phyloP scores from a whole-genome alignment of 2,797 vertebrate species.

The Spondyliosoma cantharus region DNA sequence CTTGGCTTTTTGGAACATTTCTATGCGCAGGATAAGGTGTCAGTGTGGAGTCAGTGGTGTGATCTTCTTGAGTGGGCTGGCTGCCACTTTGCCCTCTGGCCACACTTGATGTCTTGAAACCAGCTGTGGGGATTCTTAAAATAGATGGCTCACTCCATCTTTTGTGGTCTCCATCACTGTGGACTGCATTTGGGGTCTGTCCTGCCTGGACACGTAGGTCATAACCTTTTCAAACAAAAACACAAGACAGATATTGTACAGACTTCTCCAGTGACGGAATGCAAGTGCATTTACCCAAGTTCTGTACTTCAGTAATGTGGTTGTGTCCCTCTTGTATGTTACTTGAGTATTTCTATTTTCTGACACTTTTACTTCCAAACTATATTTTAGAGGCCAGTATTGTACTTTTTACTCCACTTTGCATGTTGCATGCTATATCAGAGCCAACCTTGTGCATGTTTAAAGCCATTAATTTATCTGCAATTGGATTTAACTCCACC shows the following conservation, averaged over 20 bases:
- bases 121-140: background rate
- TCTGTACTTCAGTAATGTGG: too few relatives aligned
- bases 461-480: too few relatives aligned
- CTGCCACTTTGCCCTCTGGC: background rate
- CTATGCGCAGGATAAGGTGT: background rate
- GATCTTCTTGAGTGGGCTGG: background rate
- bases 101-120: slow-evolving; percentile 3
- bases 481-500: too few relatives aligned
- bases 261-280: too few relatives aligned
- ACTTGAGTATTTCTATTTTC: too few relatives aligned
- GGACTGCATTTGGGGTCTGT: background rate
- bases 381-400: too few relatives aligned
- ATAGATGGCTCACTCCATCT: background rate
- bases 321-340: too few relatives aligned
- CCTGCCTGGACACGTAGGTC: background rate
- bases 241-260: background rate
- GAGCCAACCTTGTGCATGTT: too few relatives aligned
- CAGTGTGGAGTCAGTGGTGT: background rate
- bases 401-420: too few relatives aligned
- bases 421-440: too few relatives aligned
- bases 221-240: slow-evolving; percentile 30
- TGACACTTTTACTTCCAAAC: too few relatives aligned
- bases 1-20: background rate
- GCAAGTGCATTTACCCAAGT: too few relatives aligned
- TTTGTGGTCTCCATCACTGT: slow-evolving; percentile 13